Conservation (phyloP, 2,888 invertebrate genomes). For the Desoria tigrina region DNA sequence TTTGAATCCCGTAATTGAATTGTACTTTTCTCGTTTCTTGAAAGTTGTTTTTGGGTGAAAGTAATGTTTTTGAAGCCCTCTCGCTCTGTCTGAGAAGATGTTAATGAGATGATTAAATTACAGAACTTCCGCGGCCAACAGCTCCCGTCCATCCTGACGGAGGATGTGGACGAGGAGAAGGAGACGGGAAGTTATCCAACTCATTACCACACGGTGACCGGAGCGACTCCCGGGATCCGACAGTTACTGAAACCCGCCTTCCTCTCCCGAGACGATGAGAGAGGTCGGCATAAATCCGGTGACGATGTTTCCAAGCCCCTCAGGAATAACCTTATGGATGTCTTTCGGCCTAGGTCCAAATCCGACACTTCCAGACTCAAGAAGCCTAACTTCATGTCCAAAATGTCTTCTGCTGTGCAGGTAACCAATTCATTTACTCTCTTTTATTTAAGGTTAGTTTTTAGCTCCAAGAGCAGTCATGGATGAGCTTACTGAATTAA, state of each 20-base stretch:
- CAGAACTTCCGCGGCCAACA: slow-evolving; percentile 68
- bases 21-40: too few species aligned
- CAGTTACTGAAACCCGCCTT: slow-evolving; percentile 54
- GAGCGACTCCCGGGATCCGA: slow-evolving; percentile 66
- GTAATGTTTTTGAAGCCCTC: too few species aligned
- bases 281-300: slow-evolving; percentile 56
- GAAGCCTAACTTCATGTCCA: slow-evolving; percentile 72
- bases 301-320: slow-evolving; percentile 56
- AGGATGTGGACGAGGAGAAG: slow-evolving; percentile 58
- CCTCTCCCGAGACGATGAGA: slow-evolving; percentile 54
- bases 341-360: slow-evolving; percentile 74
- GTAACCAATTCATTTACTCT: slow-evolving; percentile 20
- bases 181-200: slow-evolving; percentile 46
- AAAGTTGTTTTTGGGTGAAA: too few species aligned
- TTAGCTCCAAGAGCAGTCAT: neutral
- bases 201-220: slow-evolving; percentile 54
- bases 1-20: too few species aligned
- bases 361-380: slow-evolving; percentile 68
- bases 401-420: slow-evolving; percentile 67
- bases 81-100: too few species aligned
- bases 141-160: slow-evolving; percentile 62
- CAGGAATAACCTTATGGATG: slow-evolving; percentile 68
- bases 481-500: too few species aligned
- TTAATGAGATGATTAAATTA: slow-evolving; percentile 2
- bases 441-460: neutral